A percentile compares a stretch with the other conserved stretches of the same genome.
Evolutionary conservation across 1,140 invertebrate species (phyloP).

Genomic region (Drosophila littoralis): DNA sequence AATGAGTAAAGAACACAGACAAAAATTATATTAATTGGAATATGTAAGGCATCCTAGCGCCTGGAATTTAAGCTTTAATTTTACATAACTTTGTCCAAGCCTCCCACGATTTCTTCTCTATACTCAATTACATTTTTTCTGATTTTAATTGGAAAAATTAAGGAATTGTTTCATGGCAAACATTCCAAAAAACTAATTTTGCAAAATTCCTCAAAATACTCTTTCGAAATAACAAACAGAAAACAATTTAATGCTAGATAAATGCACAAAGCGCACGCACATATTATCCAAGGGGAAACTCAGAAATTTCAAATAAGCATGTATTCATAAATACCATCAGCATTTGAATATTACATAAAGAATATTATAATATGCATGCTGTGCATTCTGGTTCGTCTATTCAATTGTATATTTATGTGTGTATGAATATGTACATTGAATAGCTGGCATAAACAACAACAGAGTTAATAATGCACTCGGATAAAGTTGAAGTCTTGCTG

Average conservation of each 20-base stretch:
- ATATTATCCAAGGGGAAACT: not conserved
- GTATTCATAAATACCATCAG: slow-evolving; percentile 8
- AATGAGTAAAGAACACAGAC: too few species aligned
- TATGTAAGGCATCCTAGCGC: too few species aligned
- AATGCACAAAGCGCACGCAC: not conserved
- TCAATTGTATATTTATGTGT: not conserved
- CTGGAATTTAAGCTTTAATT: too few species aligned
- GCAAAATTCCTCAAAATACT: too few species aligned
- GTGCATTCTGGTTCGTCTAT: not conserved
- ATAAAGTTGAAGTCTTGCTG: slow-evolving; percentile 26
- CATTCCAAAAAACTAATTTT: too few species aligned
- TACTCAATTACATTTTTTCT: too few species aligned
- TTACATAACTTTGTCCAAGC: too few species aligned
- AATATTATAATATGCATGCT: slow-evolving; percentile 15
- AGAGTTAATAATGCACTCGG: slow-evolving; percentile 18
- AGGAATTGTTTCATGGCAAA: too few species aligned
- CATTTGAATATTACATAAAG: slow-evolving; percentile 38
- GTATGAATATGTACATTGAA: slow-evolving; percentile 25
- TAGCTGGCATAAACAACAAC: slow-evolving; percentile 12
- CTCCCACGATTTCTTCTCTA: too few species aligned
- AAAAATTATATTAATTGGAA: too few species aligned
- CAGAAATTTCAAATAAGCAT: slow-evolving; percentile 2
- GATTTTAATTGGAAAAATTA: too few species aligned
- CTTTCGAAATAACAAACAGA: too few species aligned
- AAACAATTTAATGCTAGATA: not conserved